A percentile compares a stretch with the other conserved stretches of the same genome.
phyloP scores from a whole-genome alignment of 1,140 invertebrate species.

The Pomacea maculata region DNA sequence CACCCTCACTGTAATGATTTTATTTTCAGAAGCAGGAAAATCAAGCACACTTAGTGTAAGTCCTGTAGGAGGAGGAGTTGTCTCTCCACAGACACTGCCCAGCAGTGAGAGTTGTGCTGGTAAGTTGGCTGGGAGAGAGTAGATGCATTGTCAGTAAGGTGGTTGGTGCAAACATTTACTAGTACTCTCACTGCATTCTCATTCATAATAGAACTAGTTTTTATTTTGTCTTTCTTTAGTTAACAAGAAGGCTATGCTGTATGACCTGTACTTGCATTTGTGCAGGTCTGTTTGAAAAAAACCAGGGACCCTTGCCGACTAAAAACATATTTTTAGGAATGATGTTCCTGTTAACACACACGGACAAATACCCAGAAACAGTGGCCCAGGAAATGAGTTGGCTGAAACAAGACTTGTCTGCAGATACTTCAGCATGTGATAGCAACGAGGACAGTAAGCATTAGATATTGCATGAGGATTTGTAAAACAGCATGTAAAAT shows the following conservation, averaged over 20 bases:
- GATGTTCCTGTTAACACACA: constrained; percentile 33
- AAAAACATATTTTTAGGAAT: constrained; percentile 32
- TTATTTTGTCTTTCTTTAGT: too few species aligned
- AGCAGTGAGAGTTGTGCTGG: too few species aligned
- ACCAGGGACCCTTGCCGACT: constrained; percentile 31
- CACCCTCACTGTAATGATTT: background rate
- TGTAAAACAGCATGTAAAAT: background rate
- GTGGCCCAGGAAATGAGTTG: constrained; percentile 25
- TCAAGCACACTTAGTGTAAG: too few species aligned
- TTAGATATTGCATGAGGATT: constrained; percentile 31
- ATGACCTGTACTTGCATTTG: background rate
- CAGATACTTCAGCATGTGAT: constrained; percentile 30
- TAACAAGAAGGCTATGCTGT: background rate
- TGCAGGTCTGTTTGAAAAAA: constrained; percentile 33
- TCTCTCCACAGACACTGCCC: too few species aligned
- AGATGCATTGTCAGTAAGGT: too few species aligned
- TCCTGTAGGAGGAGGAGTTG: too few species aligned
- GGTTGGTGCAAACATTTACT: too few species aligned
- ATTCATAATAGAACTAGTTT: too few species aligned
- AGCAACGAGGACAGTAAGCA: constrained; percentile 21
- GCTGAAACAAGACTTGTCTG: constrained; percentile 14
- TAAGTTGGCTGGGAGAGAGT: too few species aligned
- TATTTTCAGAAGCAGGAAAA: background rate
- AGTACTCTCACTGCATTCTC: too few species aligned
- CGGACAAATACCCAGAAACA: constrained; percentile 26